phyloP scores from a whole-genome alignment of 2,113 vertebrate genomes.

The Salminus brasiliensis region DNA sequence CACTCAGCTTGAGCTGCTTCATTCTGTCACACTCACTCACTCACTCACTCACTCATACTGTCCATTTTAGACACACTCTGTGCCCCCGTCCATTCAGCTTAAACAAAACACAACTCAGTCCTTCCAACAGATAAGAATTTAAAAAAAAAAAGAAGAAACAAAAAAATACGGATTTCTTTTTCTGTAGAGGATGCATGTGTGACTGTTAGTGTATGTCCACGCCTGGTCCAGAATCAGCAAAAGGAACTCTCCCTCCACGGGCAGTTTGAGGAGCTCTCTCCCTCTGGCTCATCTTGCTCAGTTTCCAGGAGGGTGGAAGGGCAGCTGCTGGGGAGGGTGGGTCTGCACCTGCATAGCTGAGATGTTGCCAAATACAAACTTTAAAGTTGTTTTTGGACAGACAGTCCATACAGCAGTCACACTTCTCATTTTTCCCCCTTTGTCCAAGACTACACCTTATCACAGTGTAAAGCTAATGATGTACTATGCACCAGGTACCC shows the following conservation, averaged over 20 bases:
- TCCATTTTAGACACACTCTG: slow-evolving; percentile 35
- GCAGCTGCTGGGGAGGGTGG: slow-evolving; percentile 82
- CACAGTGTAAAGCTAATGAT: no score
- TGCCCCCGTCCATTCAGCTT: slow-evolving; percentile 34
- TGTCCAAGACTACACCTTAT: no score
- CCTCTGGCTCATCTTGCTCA: slow-evolving; percentile 56
- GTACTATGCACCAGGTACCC: no score
- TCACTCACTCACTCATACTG: slow-evolving; percentile 32
- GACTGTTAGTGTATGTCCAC: not conserved
- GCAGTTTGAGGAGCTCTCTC: not conserved
- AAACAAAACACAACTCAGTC: not conserved
- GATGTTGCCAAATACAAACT: slow-evolving; percentile 51
- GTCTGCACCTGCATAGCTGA: slow-evolving; percentile 83
- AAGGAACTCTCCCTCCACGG: slow-evolving; percentile 20
- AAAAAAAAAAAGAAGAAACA: slow-evolving; percentile 7
- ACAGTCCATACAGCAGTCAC: no score
- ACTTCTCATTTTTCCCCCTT: no score
- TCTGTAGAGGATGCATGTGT: slow-evolving; percentile 20
- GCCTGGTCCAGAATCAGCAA: not conserved
- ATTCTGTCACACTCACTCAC: slow-evolving; percentile 9
- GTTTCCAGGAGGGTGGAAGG: slow-evolving; percentile 89
- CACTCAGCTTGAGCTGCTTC: slow-evolving; percentile 14
- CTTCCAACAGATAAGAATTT: slow-evolving; percentile 24
- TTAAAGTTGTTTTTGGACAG: slow-evolving; percentile 27
- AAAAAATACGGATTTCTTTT: slow-evolving; percentile 50